Evolutionary conservation across 2,113 vertebrate species (phyloP).

Genomic region (Trematocara zebra): DNA sequence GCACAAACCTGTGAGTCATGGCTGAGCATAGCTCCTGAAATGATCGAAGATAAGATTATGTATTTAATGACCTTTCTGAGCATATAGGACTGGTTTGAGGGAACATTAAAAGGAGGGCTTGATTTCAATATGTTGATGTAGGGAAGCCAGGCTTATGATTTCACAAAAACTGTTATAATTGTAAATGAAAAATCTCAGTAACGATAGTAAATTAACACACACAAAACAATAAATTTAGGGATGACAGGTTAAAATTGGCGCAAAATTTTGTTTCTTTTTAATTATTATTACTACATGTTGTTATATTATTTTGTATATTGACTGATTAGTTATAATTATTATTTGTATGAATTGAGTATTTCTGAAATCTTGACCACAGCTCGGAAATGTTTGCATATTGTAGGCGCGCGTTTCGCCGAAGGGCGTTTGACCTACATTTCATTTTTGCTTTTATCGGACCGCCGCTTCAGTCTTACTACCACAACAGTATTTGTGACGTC

Average conservation of each 20-base stretch:
- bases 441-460: neutral
- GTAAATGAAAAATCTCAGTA: neutral
- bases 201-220: neutral
- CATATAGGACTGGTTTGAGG: neutral
- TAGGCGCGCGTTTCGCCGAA: neutral
- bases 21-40: neutral
- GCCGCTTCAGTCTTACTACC: neutral
- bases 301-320: neutral
- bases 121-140: neutral
- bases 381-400: neutral
- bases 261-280: neutral
- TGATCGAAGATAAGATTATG: neutral
- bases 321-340: neutral
- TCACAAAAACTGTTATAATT: neutral
- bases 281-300: neutral
- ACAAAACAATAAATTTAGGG: neutral
- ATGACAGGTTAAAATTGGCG: neutral
- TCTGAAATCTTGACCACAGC: neutral
- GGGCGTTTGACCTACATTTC: slow-evolving; percentile 27
- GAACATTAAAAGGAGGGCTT: neutral
- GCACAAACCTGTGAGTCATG: neutral
- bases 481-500: neutral
- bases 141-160: neutral
- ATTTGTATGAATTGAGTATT: neutral
- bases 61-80: neutral